These are phyloP conservation scores for Trichogramma pretiosum DNA, from an alignment of 1,140 invertebrate species.

Conservation along the genomic window DNA sequence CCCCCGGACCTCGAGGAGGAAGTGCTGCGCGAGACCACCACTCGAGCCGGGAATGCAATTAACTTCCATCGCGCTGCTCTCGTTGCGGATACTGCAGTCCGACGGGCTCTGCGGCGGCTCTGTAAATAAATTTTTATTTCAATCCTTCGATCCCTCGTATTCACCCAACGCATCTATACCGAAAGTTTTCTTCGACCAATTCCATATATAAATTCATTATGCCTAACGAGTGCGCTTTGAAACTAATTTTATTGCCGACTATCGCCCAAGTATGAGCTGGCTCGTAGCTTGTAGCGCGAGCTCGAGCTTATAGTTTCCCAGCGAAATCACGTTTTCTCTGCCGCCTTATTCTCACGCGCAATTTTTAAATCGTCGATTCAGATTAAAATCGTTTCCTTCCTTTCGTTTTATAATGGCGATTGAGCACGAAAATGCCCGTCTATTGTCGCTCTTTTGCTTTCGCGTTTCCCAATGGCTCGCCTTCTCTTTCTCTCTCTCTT, in stretches of 20 bases:
- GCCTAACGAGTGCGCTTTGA: too few species aligned
- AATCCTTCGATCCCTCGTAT: too few species aligned
- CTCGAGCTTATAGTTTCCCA: too few species aligned
- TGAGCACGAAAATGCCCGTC: conserved; percentile 13
- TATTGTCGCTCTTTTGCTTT: conserved; percentile 12
- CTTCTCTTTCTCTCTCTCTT: too few species aligned
- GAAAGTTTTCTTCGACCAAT: too few species aligned
- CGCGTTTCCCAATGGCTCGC: too few species aligned
- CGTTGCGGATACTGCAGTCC: conserved; percentile 60
- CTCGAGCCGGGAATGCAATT: conserved; percentile 69
- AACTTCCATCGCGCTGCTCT: conserved; percentile 57
- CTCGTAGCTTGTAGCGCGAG: too few species aligned
- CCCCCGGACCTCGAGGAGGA: conserved; percentile 72
- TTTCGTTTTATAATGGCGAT: conserved; percentile 12
- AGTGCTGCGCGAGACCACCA: conserved; percentile 73
- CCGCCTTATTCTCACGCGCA: too few species aligned
- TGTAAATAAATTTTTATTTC: conserved; percentile 37
- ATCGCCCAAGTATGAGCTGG: too few species aligned
- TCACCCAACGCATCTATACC: too few species aligned
- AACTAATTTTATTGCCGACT: too few species aligned
- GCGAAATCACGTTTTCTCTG: too few species aligned
- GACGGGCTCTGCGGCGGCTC: conserved; percentile 59
- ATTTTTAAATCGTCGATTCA: conserved; percentile 17
- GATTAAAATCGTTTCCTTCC: conserved; percentile 16
- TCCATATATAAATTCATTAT: conserved; percentile 1